Conservation (phyloP, 2,113 vertebrate species). For the Erythrocercus mccallii region DNA sequence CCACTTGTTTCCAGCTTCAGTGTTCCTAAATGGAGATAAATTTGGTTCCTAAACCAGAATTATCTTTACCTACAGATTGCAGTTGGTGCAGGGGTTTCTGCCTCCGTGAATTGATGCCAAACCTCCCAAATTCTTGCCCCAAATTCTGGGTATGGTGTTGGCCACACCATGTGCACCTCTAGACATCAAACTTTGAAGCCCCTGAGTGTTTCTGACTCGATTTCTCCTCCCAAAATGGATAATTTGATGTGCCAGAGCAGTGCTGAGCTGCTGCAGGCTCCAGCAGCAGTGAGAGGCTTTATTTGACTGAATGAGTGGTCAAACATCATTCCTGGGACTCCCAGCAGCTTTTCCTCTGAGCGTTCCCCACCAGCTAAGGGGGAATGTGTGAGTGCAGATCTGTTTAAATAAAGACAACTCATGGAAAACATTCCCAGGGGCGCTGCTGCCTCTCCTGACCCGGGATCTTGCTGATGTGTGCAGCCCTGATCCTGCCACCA, state of each 20-base stretch:
- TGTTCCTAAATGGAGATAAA: neutral
- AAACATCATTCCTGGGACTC: neutral
- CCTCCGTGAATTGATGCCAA: neutral
- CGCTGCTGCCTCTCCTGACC: neutral
- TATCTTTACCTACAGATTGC: rapidly evolving
- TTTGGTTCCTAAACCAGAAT: neutral
- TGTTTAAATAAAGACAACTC: neutral
- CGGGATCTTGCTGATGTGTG: neutral
- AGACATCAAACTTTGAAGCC: rapidly evolving
- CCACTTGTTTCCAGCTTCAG: neutral
- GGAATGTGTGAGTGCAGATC: neutral
- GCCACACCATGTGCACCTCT: neutral
- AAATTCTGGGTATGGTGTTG: neutral
- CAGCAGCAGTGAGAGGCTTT: neutral
- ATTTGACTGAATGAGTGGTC: neutral
- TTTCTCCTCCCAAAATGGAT: neutral
- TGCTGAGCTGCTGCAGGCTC: neutral
- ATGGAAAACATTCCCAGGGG: neutral
- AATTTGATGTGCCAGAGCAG: neutral
- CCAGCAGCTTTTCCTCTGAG: neutral
- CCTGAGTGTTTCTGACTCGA: neutral
- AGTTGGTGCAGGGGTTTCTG: neutral
- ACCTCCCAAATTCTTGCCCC: neutral
- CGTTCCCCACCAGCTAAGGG: rapidly evolving
- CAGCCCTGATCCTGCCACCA: neutral